Percentiles rank a stretch among this genome's conserved stretches.
These are phyloP conservation scores for Panthera leo DNA, from an alignment of 2,113 vertebrate species.

Conservation along the genomic window DNA sequence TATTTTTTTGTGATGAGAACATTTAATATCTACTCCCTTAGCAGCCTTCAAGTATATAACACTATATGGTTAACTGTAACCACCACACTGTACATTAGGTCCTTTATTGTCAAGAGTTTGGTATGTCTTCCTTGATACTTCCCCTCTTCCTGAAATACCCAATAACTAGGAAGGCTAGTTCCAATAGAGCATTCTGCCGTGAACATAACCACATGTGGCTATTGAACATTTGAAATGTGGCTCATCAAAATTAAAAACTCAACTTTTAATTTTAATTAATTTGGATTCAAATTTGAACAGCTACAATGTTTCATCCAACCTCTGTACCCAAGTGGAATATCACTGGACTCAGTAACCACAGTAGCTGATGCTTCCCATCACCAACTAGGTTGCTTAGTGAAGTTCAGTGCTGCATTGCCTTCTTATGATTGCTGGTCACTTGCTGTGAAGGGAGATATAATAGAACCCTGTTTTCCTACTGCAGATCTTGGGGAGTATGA, in stretches of 20 bases:
- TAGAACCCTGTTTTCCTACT: background rate
- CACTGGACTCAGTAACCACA: background rate
- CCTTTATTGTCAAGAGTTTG: background rate
- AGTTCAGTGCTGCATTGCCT: background rate
- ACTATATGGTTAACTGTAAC: background rate
- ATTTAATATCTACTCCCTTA: background rate
- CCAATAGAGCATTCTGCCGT: background rate
- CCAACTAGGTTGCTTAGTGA: background rate
- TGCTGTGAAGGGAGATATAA: background rate
- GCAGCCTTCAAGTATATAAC: background rate
- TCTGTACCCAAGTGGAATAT: background rate
- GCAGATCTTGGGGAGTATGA: background rate
- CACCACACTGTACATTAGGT: background rate
- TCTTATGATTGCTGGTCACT: background rate
- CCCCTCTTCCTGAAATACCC: background rate
- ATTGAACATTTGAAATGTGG: background rate
- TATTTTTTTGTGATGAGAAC: background rate
- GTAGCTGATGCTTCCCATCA: background rate
- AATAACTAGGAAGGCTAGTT: background rate
- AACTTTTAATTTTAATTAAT: background rate
- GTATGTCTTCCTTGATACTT: background rate
- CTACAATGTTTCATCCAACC: background rate
- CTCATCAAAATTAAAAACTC: background rate
- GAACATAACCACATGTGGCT: background rate
- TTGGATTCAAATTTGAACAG: constrained; percentile 18